phyloP scores from a whole-genome alignment of 2,888 invertebrate genomes.

The Troides aeacus region DNA sequence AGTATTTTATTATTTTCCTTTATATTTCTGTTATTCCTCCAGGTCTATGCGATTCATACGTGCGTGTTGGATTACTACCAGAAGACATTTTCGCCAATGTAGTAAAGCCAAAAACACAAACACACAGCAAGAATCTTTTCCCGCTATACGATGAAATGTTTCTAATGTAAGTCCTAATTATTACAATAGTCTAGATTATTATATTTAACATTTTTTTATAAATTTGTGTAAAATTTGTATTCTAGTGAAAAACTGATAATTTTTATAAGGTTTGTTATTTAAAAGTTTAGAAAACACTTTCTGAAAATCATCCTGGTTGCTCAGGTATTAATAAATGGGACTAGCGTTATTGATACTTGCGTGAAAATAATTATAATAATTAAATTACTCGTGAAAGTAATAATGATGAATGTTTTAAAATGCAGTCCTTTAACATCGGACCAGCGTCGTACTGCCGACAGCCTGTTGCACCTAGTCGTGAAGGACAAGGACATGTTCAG shows the following conservation, averaged over 20 bases:
- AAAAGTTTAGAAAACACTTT: too few species aligned
- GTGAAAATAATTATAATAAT: not conserved
- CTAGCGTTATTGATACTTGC: not conserved
- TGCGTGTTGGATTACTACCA: constrained; percentile 91
- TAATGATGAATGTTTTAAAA: not conserved
- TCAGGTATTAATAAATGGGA: not conserved
- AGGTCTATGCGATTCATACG: constrained; percentile 96
- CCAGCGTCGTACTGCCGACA: constrained; percentile 84
- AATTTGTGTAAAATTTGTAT: too few species aligned
- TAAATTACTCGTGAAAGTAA: not conserved
- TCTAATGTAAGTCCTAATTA: constrained; percentile 86
- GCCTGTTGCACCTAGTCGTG: constrained; percentile 91
- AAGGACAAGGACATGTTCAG: constrained; percentile 98
- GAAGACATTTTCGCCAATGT: constrained; percentile 89
- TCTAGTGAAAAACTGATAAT: too few species aligned
- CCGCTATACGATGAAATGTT: constrained; percentile 97
- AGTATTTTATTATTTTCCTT: not conserved
- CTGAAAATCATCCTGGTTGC: too few species aligned
- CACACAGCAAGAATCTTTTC: constrained; percentile 94
- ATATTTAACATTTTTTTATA: too few species aligned
- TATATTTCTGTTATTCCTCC: constrained; percentile 41
- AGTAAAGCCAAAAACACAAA: constrained; percentile 91
- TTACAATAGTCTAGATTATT: too few species aligned
- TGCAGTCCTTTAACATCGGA: constrained; percentile 85
- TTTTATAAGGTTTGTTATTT: too few species aligned